Conservation (phyloP, 2,797 vertebrate species). For the Huso huso region DNA sequence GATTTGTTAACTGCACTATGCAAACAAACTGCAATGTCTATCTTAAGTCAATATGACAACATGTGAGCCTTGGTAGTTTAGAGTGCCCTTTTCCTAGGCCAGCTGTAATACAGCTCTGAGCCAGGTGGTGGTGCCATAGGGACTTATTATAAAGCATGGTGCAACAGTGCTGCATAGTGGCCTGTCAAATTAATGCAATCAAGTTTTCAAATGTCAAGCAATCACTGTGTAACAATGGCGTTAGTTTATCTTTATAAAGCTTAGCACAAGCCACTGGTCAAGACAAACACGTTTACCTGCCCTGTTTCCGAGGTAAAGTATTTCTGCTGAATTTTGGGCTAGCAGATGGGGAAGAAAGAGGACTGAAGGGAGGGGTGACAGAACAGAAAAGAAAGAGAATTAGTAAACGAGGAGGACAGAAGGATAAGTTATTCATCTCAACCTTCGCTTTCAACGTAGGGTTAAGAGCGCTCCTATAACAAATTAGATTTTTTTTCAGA, state of each 20-base stretch:
- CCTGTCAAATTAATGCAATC: not conserved
- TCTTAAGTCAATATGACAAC: conserved; percentile 5
- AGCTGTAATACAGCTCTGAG: conserved; percentile 18
- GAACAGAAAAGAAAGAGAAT: conserved; percentile 52
- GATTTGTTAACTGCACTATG: not conserved
- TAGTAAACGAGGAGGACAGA: conserved; percentile 48
- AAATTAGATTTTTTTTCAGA: too few species aligned
- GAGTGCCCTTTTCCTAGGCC: not conserved
- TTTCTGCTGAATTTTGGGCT: conserved; percentile 98
- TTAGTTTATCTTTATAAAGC: conserved; percentile 19
- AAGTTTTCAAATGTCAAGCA: not conserved
- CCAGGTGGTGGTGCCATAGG: conserved; percentile 42
- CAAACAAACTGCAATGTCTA: conserved; percentile 12
- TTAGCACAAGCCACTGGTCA: conserved; percentile 36
- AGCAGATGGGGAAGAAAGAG: conserved; percentile 89
- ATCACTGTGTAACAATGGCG: conserved; percentile 24
- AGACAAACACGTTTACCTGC: conserved; percentile 85
- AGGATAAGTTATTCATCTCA: conserved; percentile 19
- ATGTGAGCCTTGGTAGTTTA: not conserved
- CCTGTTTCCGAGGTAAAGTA: conserved; percentile 96
- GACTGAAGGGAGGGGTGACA: conserved; percentile 55
- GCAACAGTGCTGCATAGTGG: not conserved
- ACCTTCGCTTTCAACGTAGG: too few species aligned
- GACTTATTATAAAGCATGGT: conserved; percentile 12
- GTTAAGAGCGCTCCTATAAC: too few species aligned